Evolutionary conservation across 2,797 vertebrate genomes (phyloP), one percentile per base, ranked within the genome.

Genomic region (Hybognathus amarus): DNA sequence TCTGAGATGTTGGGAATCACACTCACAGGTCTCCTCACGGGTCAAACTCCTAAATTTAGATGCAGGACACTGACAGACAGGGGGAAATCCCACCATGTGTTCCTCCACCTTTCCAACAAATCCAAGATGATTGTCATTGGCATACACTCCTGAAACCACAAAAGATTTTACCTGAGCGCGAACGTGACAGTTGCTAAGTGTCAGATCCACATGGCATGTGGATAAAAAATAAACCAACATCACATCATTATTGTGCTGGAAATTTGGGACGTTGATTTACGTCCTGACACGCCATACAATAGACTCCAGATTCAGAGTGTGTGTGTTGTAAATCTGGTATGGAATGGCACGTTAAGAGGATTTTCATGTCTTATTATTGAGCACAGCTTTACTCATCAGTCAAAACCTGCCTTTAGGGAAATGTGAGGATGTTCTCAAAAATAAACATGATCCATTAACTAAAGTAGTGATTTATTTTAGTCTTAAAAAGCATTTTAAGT

Each of bases 21-120:
- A 59, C 38, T 13, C 56, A 67, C 50, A 75, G 59, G 67, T 74
- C n/a, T 83, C 70, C 38, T 13, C 56, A 52, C 40, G 70, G 59
- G 61, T 69, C 45, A 87, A 78, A 52, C 36, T 71, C 64, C 83
- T 87, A 88, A 81, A 87, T 88, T 87, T 87, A 88, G 86, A 50
- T 84, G 71, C 27, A 63, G 76, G 83, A 87, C 77, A 74, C 36
- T 74, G 74, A 87, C 36, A 82, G 74, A 80, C 59, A 59, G 17
- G 68, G 70, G 77, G 80, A 86, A 88, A 83, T 87, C 85, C 83
- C 80, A 76, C 33, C 63, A 79, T 82, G 76, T 83, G 64, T 56
- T 33, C 79, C 47, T 17, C n/a, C 9, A 30, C 50, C 36, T 66
- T 42, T 64, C 33, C 45, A 67, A 68, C 63, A 68, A 45, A 47